Base-by-base conservation (phyloP, 2,113 vertebrate genomes). In the Gymnarchus niloticus region DNA sequence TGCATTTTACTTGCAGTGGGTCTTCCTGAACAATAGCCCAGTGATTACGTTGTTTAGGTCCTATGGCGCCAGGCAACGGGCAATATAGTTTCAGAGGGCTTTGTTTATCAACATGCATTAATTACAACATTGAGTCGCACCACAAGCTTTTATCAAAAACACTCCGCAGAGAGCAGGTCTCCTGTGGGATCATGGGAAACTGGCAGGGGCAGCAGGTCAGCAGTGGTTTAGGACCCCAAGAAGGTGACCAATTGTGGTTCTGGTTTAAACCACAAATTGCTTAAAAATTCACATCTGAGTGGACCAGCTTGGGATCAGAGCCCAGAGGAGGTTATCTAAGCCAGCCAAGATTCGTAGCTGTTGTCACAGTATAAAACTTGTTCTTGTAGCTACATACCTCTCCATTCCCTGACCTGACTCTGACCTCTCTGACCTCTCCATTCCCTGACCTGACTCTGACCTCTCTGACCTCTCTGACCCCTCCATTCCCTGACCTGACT, bases 61-160 rank as follows among this genome's bases (percentile, higher is more conserved):
- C 54, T 41, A n/a, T 41, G 80, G 80, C 80, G 80, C 80, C 80
- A 56, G 80, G 80, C 80, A 82, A 54, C 80, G 56, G n/a, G 76
- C 80, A 81, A 51, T 37, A 25, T 52, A 37, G 48, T 54, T 82
- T 54, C 25, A 52, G 25, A 56, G n/a, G 48, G 80, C 76, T 82
- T 82, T 82, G 80, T 82, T 82, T 82, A 54, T 82, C 80, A 25
- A 54, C 51, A 37, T 82, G 80, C 49, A 54, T 82, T 54, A 33
- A 82, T 82, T 54, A 82, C 51, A 54, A 82, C 49, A 54, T 49
- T 12, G 21, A 56, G 49, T 82, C 37, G 49, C 51, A 25, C 9
- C 51, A 37, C 80, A 41, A 54, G 51, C 23, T 56, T 28, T 56
- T 82, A 19, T 82, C 14, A 54, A 48, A 44, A 19, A 28, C 28